Evolutionary conservation across 1,140 invertebrate genomes (phyloP).

Genomic region (Caenorhabditis brenneri): DNA sequence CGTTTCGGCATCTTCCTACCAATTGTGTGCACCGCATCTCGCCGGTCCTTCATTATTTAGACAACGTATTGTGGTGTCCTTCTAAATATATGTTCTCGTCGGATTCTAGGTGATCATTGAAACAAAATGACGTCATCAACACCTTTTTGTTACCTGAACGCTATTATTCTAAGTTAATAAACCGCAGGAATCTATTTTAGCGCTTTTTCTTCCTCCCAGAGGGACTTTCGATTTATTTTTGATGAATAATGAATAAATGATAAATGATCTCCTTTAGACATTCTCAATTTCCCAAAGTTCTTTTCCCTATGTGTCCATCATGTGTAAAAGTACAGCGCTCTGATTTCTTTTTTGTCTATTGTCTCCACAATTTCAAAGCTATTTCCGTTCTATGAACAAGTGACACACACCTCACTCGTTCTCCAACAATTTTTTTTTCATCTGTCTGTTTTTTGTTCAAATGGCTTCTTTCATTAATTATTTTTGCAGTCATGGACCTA

Average conservation of each 20-base stretch:
- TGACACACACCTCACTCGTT: background rate
- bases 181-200: no score
- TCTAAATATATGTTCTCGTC: background rate
- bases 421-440: background rate
- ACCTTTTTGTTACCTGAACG: background rate
- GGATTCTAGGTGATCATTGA: background rate
- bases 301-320: background rate
- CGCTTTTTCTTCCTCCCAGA: no score
- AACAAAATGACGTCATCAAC: background rate
- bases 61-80: background rate
- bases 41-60: conserved; percentile 11
- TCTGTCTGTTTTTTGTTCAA: background rate
- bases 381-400: conserved; percentile 21
- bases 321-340: background rate
- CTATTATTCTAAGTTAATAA: no score
- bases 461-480: no score
- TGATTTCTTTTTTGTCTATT: background rate
- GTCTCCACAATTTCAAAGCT: background rate
- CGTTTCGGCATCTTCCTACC: background rate
- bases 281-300: background rate
- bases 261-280: background rate
- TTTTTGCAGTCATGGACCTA: conserved; percentile 35
- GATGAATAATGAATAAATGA: no score
- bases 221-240: no score
- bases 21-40: background rate